phyloP scores from a whole-genome alignment of 2,888 invertebrate species.

The Drosophila ezoana region DNA sequence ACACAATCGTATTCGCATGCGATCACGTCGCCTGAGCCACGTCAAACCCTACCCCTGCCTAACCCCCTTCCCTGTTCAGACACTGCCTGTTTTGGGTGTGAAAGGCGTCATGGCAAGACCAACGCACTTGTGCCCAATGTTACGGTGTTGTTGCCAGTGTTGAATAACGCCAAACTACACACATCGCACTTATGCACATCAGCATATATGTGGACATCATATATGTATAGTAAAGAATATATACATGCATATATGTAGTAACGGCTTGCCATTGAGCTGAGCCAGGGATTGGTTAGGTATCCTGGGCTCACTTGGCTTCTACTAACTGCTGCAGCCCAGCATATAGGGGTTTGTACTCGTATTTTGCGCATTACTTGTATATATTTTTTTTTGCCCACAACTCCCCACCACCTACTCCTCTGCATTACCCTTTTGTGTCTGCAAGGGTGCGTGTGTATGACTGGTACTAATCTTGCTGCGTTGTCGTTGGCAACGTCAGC shows the following conservation, averaged over 20 bases:
- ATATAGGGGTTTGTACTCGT: conserved; percentile 37
- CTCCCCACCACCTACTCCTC: background rate
- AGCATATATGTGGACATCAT: conserved; percentile 10
- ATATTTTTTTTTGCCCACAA: conserved; percentile 20
- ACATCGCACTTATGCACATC: conserved; percentile 44
- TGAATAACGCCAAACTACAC: conserved; percentile 68
- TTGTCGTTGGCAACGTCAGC: conserved; percentile 55
- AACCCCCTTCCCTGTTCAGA: background rate
- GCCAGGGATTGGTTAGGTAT: conserved; percentile 27
- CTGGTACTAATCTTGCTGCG: conserved; percentile 57
- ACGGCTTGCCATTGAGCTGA: conserved; percentile 35
- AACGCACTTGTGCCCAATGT: conserved; percentile 19
- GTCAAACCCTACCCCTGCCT: background rate
- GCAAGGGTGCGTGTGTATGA: conserved; percentile 11
- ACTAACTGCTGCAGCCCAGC: conserved; percentile 25
- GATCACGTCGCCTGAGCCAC: conserved; percentile 65
- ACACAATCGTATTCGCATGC: conserved; percentile 70
- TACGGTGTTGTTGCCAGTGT: conserved; percentile 51
- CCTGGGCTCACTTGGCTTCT: conserved; percentile 30
- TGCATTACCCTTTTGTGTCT: conserved; percentile 17
- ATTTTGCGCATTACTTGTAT: conserved; percentile 64
- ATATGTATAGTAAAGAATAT: background rate
- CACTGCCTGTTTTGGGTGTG: conserved; percentile 1
- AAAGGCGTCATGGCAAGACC: background rate
- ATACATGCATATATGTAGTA: conserved; percentile 3